phyloP scores from a whole-genome alignment of 2,113 vertebrate species.

The Eptatretus burgeri region DNA sequence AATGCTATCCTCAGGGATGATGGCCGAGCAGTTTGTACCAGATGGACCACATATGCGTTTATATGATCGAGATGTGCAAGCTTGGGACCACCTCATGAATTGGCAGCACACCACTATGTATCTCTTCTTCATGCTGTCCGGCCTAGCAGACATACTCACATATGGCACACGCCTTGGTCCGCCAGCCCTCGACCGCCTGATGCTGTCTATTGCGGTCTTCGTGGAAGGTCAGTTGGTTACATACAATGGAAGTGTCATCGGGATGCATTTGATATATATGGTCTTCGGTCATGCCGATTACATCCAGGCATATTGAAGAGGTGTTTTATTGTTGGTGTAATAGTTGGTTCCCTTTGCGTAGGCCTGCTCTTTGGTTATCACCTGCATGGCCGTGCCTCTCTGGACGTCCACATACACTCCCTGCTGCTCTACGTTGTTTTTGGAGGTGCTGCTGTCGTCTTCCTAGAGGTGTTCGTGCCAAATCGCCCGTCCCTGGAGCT shows the following conservation, averaged over 20 bases:
- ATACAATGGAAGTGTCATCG: no score
- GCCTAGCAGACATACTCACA: slow-evolving; percentile 24
- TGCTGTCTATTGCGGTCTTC: slow-evolving; percentile 31
- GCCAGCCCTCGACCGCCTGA: slow-evolving; percentile 28
- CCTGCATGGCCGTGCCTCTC: slow-evolving; percentile 23
- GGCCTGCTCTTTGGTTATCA: slow-evolving; percentile 74
- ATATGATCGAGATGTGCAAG: slow-evolving; percentile 15
- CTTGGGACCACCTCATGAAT: slow-evolving; percentile 82
- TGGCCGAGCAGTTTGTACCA: slow-evolving; percentile 72
- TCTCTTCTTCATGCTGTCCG: slow-evolving; percentile 47
- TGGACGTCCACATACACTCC: slow-evolving; percentile 59
- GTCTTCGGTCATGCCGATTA: no score
- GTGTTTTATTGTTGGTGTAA: no score
- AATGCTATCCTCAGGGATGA: slow-evolving; percentile 28
- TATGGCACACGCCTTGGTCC: slow-evolving; percentile 17
- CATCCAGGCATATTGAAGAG: no score
- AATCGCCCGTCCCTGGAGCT: slow-evolving; percentile 39
- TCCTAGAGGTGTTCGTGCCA: slow-evolving; percentile 35
- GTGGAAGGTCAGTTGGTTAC: slow-evolving; percentile 32
- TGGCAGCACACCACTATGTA: slow-evolving; percentile 98
- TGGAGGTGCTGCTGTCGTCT: slow-evolving; percentile 15
- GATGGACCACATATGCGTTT: slow-evolving; percentile 52
- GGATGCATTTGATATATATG: no score
- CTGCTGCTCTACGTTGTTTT: slow-evolving; percentile 40
- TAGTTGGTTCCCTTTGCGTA: slow-evolving; percentile 12